phyloP scores from a whole-genome alignment of 2,797 vertebrate genomes.

The Melanitta fusca region DNA sequence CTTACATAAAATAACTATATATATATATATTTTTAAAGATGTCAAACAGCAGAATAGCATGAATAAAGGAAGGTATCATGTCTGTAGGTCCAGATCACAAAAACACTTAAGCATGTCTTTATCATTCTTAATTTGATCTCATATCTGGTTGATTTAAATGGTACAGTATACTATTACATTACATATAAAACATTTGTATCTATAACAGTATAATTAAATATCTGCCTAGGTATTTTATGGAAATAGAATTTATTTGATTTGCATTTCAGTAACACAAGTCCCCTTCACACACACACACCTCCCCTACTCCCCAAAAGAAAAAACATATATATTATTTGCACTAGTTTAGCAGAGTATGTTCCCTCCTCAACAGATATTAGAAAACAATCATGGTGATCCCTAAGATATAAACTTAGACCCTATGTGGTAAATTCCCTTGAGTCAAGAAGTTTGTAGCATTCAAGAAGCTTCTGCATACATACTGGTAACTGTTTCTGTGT shows the following conservation, averaged over 20 bases:
- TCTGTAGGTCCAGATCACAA: not conserved
- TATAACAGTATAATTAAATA: not conserved
- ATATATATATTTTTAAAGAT: not conserved
- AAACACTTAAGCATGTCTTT: not conserved
- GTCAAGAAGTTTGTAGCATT: not conserved
- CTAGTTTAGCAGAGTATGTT: not conserved
- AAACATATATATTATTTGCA: not conserved
- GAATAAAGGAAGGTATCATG: not conserved
- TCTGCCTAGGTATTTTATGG: not conserved
- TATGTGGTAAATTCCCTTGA: not conserved
- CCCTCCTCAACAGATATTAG: accelerated
- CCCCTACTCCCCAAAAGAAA: not conserved
- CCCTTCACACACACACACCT: too few species aligned
- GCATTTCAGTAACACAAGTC: not conserved
- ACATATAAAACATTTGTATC: not conserved
- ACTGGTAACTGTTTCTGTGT: not conserved
- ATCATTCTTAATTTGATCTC: not conserved
- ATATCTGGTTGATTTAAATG: not conserved
- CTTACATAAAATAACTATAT: not conserved
- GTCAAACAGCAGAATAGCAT: not conserved
- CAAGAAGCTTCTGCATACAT: not conserved
- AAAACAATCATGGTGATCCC: not conserved
- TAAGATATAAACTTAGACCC: not conserved
- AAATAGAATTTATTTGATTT: not conserved
- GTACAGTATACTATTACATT: not conserved